Base-by-base conservation (phyloP, 64 coral and sea anemone genomes). In the Stichodactyla helianthus region DNA sequence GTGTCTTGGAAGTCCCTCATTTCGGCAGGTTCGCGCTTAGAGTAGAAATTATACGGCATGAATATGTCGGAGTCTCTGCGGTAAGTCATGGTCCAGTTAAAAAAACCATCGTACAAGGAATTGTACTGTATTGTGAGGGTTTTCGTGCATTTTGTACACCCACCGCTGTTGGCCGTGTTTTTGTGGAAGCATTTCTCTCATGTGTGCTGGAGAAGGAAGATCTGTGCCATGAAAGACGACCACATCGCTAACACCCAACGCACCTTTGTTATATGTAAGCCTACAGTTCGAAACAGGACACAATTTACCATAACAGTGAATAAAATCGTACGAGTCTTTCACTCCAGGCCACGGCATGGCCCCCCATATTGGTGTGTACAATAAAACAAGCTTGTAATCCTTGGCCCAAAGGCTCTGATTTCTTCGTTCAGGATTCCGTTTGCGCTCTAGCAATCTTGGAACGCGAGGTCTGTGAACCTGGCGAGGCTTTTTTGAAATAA, bases 71-170 rank as follows among this genome's bases (percentile, higher is more conserved):
- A 93, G 77, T 93, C 68, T 52, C 87, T 88, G 10, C 87, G 82
- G 55, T 93, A 93, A 25, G 91, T 89, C 91, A 93, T 93, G 0
- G 91, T 93, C 91, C 91, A 93, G 25, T 93, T 93, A 18, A 93
- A 93, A 54, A 93, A 86, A 3, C 82, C 87, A 22, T 85, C 67
- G 44, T 93, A 93, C 6, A 85, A 6, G 16, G 83, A 50, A 0
- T 87, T 88, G 85, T 10, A 62, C 77, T 0, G 90, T 89, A 53
- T 79, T 78, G 7, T 83, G 51, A 5, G 91, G 91, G 68, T 84
- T 93, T 93, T 93, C 91, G 4, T 89, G 86, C 81, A 89, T 93
- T 16, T 85, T 79, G 51, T 76, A 93, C 8, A 86, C 87, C 91
- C 91, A 93, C 15, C 55, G 71, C 79, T 93, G 91, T 35, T 17